phyloP scores from a whole-genome alignment of 2,797 vertebrate genomes.

The Artibeus jamaicensis region DNA sequence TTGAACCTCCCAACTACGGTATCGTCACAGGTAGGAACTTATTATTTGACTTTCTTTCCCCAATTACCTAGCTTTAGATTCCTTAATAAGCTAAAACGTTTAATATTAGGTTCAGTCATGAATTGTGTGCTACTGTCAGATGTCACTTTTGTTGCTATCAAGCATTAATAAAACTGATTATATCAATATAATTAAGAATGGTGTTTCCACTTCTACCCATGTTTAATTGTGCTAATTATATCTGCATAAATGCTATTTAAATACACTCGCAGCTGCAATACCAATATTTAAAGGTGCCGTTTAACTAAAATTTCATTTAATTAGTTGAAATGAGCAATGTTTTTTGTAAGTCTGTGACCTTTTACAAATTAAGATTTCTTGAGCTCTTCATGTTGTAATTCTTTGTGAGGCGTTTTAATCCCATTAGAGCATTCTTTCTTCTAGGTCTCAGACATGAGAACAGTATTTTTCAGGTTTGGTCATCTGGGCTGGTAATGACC shows the following conservation, averaged over 20 bases:
- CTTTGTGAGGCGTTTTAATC: conserved; percentile 66
- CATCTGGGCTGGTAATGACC: conserved; percentile 67
- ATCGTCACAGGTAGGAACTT: conserved; percentile 94
- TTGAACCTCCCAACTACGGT: conserved; percentile 97
- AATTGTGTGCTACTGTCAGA: conserved; percentile 56
- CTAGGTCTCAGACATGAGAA: conserved; percentile 58
- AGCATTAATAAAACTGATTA: conserved; percentile 73
- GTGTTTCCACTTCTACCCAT: conserved; percentile 71
- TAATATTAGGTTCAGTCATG: conserved; percentile 50
- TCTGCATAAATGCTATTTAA: conserved; percentile 72
- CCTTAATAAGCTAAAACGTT: conserved; percentile 61
- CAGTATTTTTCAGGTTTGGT: conserved; percentile 71
- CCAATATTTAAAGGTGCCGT: conserved; percentile 75
- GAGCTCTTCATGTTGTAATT: conserved; percentile 70
- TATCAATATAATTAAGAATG: conserved; percentile 69
- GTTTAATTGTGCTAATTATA: conserved; percentile 77
- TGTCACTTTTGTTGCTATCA: conserved; percentile 66
- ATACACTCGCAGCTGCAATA: conserved; percentile 63
- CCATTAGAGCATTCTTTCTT: conserved; percentile 60
- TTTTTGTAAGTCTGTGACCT: conserved; percentile 78
- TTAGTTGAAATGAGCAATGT: conserved; percentile 74
- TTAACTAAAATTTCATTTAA: conserved; percentile 79
- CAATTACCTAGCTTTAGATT: conserved; percentile 21
- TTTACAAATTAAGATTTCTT: conserved; percentile 79
- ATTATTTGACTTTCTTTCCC: conserved; percentile 54